Evolutionary conservation across 2,113 vertebrate genomes (phyloP).

Genomic region (Saimiri boliviensis): DNA sequence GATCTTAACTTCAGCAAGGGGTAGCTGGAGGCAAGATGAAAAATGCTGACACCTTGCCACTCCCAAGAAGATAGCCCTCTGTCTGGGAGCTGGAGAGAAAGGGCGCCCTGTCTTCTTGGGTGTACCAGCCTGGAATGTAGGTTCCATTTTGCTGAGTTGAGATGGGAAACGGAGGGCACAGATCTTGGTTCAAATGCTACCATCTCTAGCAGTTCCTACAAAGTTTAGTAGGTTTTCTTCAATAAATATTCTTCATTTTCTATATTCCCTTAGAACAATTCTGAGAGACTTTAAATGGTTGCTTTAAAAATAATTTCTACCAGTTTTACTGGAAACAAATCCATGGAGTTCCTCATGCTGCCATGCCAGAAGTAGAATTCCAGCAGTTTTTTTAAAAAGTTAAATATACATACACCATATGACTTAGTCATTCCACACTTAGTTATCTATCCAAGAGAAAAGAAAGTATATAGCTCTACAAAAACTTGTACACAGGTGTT

Average conservation of each 20-base stretch:
- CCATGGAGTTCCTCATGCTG: background rate
- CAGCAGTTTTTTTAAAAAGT: background rate
- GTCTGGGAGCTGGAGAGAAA: too few species aligned
- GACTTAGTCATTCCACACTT: background rate
- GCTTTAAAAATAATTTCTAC: background rate
- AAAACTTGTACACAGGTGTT: background rate
- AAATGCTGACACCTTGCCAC: background rate
- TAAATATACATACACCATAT: background rate
- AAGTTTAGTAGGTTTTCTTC: background rate
- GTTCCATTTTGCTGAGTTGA: background rate
- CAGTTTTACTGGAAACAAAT: background rate
- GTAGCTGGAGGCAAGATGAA: background rate
- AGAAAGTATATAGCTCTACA: background rate
- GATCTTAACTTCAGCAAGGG: background rate
- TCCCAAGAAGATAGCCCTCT: background rate
- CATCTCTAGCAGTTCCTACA: background rate
- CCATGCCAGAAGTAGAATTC: background rate
- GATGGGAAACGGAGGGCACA: background rate
- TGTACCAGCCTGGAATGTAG: background rate
- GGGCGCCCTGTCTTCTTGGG: background rate
- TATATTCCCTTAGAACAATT: background rate
- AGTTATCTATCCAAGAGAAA: background rate
- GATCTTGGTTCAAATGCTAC: background rate
- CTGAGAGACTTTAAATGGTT: background rate
- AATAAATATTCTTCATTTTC: constrained; percentile 17